Percentiles rank a stretch among this genome's conserved stretches.
Conservation (phyloP, 2,797 vertebrate genomes). For the Myoxocephalus aenaeus region DNA sequence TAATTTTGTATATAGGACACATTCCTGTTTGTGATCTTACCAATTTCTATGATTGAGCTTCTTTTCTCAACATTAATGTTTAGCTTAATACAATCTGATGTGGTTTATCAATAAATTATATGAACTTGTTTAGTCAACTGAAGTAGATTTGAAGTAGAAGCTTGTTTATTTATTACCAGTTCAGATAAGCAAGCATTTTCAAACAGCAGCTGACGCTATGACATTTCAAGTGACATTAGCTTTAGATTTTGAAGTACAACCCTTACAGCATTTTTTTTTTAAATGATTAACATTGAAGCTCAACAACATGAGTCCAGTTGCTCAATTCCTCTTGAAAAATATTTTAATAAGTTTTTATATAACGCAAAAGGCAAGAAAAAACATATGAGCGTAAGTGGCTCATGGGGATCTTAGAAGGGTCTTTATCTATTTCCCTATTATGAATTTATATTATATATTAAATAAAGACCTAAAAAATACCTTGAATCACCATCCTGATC, state of each 20-base stretch:
- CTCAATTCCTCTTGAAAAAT: conserved; percentile 3
- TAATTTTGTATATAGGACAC: neutral
- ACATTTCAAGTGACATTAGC: neutral
- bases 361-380: neutral
- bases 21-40: neutral
- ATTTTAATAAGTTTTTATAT: neutral
- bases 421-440: neutral
- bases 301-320: neutral
- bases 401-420: conserved; percentile 8
- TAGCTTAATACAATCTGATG: neutral
- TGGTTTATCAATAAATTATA: neutral
- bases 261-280: neutral
- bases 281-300: neutral
- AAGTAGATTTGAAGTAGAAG: neutral
- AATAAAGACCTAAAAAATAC: conserved; percentile 75
- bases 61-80: neutral
- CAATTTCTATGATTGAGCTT: conserved; percentile 1
- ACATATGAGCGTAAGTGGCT: conserved; percentile 4
- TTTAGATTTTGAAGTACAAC: neutral
- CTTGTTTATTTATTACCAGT: neutral
- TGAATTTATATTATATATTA: neutral
- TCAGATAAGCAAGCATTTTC: neutral
- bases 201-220: neutral
- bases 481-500: conserved; percentile 96
- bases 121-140: neutral